These are phyloP conservation scores for Thera britannica DNA, from an alignment of 2,888 invertebrate genomes.

Conservation along the genomic window DNA sequence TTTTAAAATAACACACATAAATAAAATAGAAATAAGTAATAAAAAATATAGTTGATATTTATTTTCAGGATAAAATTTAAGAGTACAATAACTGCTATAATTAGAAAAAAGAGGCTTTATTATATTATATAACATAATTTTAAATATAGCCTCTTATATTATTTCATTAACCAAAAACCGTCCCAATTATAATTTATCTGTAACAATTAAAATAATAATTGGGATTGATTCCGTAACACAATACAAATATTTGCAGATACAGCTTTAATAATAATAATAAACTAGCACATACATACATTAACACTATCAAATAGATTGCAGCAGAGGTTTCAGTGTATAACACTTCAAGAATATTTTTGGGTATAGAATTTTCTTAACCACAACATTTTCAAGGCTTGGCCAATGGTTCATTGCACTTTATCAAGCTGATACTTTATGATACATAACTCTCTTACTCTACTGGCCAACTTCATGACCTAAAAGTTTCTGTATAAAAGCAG, in stretches of 20 bases:
- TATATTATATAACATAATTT: constrained; percentile 44
- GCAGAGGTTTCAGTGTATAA: constrained; percentile 73
- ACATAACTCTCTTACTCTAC: constrained; percentile 49
- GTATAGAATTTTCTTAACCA: constrained; percentile 66
- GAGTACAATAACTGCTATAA: constrained; percentile 48
- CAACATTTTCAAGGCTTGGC: constrained; percentile 76
- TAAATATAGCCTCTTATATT: constrained; percentile 60
- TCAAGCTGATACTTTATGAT: constrained; percentile 51
- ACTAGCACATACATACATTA: constrained; percentile 48
- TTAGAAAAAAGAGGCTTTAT: constrained; percentile 52
- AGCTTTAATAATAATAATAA: constrained; percentile 50
- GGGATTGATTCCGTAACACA: constrained; percentile 32
- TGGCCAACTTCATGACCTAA: constrained; percentile 38
- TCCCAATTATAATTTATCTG: constrained; percentile 30
- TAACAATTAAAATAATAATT: constrained; percentile 38
- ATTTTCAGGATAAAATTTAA: constrained; percentile 54
- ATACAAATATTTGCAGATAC: constrained; percentile 46
- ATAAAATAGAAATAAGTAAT: constrained; percentile 64
- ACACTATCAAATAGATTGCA: constrained; percentile 64
- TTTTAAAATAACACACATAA: constrained; percentile 65
- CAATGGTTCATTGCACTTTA: constrained; percentile 79
- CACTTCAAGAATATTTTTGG: constrained; percentile 65
- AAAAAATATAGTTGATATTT: constrained; percentile 45
- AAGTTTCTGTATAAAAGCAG: constrained; percentile 42
- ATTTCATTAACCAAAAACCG: constrained; percentile 42